Percentiles rank a stretch among this genome's conserved stretches.
phyloP scores from a whole-genome alignment of 2,888 invertebrate species.

The Cheilosia pagana region DNA sequence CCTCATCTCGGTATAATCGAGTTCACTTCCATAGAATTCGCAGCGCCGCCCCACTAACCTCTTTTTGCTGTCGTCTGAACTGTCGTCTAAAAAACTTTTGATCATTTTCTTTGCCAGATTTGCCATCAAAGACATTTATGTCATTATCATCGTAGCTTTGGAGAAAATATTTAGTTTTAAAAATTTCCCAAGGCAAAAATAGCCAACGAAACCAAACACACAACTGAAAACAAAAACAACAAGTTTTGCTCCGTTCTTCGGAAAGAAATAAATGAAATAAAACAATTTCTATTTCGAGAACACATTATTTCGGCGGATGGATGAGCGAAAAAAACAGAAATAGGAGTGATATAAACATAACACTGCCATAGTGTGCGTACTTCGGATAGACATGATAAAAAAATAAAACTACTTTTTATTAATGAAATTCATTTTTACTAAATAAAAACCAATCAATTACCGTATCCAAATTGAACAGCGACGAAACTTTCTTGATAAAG shows the following conservation, averaged over 20 bases:
- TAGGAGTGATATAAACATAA: constrained; percentile 66
- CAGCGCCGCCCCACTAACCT: constrained; percentile 50
- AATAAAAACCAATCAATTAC: constrained; percentile 84
- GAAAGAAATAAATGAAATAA: constrained; percentile 43
- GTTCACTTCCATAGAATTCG: constrained; percentile 41
- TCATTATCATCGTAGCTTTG: constrained; percentile 44
- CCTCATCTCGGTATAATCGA: constrained; percentile 16
- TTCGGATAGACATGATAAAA: constrained; percentile 9
- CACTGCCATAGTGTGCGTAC: constrained; percentile 25
- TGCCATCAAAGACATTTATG: constrained; percentile 38
- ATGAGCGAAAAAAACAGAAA: constrained; percentile 66
- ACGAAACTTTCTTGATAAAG: constrained; percentile 95
- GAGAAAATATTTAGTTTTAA: constrained; percentile 56
- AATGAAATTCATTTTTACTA: constrained; percentile 45
- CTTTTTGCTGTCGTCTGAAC: constrained; percentile 21
- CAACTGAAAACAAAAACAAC: constrained; percentile 28
- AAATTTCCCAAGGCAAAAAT: constrained; percentile 51
- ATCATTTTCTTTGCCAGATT: constrained; percentile 24
- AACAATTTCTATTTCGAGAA: constrained; percentile 64
- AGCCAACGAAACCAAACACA: constrained; percentile 39
- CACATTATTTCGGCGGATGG: constrained; percentile 36
- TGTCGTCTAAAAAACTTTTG: constrained; percentile 13
- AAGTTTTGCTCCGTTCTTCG: constrained; percentile 31
- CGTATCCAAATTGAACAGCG: constrained; percentile 92
- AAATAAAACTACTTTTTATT: constrained; percentile 16